These are phyloP conservation scores for Sardina pilchardus DNA, from an alignment of 2,113 vertebrate genomes.

Conservation along the genomic window DNA sequence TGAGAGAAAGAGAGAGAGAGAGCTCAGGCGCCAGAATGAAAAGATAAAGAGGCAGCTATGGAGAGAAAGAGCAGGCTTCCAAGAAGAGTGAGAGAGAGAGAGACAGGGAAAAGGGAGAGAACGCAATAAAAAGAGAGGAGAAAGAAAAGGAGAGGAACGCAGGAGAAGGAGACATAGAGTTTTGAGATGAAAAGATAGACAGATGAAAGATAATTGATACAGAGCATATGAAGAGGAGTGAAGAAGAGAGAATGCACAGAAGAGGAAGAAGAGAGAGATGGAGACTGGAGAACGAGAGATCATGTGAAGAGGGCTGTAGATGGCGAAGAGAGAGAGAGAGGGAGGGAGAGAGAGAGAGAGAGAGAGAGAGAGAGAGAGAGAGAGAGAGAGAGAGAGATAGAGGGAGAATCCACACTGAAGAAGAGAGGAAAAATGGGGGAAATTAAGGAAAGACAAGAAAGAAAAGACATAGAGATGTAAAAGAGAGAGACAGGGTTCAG, in stretches of 20 bases:
- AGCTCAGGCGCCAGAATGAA: not conserved
- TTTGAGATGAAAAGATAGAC: not conserved
- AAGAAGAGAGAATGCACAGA: not conserved
- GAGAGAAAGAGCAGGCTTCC: not conserved
- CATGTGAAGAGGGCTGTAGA: not conserved
- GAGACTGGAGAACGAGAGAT: not conserved
- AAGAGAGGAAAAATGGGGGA: not conserved
- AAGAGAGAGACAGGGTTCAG: not conserved
- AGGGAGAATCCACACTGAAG: not conserved
- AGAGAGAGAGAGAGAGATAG: not conserved
- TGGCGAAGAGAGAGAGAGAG: not conserved
- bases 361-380: not conserved
- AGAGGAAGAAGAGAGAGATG: not conserved
- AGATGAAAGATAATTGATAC: not conserved
- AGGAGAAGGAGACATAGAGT: not conserved
- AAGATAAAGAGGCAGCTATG: not conserved
- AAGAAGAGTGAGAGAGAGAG: not conserved
- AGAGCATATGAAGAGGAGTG: not conserved
- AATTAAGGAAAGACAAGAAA: not conserved
- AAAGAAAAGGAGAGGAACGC: not conserved
- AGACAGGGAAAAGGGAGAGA: not conserved
- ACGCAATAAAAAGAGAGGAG: not conserved
- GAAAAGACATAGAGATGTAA: constrained; percentile 35
- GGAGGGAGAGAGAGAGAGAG: not conserved
- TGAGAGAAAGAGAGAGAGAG: not conserved